Conservation (phyloP, 2,888 invertebrate species). For the Tribolium freemani region DNA sequence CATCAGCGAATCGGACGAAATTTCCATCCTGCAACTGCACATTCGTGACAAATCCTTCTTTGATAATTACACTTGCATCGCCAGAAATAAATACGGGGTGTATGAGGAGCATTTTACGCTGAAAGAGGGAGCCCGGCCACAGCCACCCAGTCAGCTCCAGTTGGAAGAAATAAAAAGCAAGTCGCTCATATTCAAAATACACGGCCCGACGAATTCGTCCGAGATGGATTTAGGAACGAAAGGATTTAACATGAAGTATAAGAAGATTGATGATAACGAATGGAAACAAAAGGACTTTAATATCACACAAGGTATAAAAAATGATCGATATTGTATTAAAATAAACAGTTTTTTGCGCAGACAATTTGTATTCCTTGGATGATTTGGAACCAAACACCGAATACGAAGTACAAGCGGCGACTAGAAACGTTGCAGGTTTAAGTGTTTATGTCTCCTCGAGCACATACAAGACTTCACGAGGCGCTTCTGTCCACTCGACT, state of each 20-base stretch:
- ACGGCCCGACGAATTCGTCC: conserved; percentile 51
- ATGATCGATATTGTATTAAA: not conserved
- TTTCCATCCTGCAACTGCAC: conserved; percentile 57
- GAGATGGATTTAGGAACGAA: conserved; percentile 62
- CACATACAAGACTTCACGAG: conserved; percentile 34
- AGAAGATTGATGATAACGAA: conserved; percentile 49
- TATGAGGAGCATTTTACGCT: conserved; percentile 69
- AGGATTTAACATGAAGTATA: conserved; percentile 60
- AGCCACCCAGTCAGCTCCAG: conserved; percentile 65
- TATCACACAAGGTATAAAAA: conserved; percentile 52
- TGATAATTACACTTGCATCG: conserved; percentile 72
- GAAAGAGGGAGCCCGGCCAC: conserved; percentile 71
- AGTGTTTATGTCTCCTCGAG: conserved; percentile 59
- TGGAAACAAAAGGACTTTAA: conserved; percentile 54
- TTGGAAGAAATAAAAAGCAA: conserved; percentile 56
- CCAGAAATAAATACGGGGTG: conserved; percentile 69
- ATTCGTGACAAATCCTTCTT: conserved; percentile 59
- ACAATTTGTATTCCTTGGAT: conserved; percentile 69
- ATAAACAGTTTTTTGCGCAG: conserved; percentile 56
- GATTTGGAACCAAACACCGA: conserved; percentile 69
- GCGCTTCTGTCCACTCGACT: conserved; percentile 6
- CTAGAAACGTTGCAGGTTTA: conserved; percentile 72
- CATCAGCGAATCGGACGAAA: conserved; percentile 50
- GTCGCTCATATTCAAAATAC: conserved; percentile 58
- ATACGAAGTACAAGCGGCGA: conserved; percentile 71